Base-by-base conservation (phyloP, 1,140 invertebrate genomes). In the Cataglyphis hispanica region DNA sequence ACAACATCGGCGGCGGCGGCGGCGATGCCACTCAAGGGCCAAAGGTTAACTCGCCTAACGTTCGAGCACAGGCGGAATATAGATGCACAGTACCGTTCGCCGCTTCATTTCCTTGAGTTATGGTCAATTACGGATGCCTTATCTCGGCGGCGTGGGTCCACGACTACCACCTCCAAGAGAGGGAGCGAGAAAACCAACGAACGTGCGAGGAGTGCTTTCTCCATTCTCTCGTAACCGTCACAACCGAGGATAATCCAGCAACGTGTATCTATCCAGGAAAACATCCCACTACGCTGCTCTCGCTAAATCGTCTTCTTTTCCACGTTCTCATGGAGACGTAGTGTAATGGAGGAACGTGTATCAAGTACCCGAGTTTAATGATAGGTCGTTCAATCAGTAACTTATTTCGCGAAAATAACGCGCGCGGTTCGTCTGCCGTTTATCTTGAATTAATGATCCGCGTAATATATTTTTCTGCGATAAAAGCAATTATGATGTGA, bases 51-150 rank as follows among this genome's bases (percentile, higher is more conserved):
- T 92, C 86, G 75, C 69, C 85, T 78, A 89, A 91, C 87, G 90
- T 91, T 86, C 70, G 64, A 88, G 83, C 69, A 69, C 70, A 87
- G 56, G 85, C 69, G 81, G 81, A 86, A 90, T 91, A 91, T 91
- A 90, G 89, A 88, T 88, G 84, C 86, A 88, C 80, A 77, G 87
- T 92, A 92, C 90, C 92, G 91, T 92, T 91, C 88, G 87, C 88
- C 87, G 90, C 87, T 92, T 92, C 90, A 92, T 92, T 92, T 92
- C 91, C 91, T 87, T 90, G 91, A 92, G 90, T 91, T 91, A 92
- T 91, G 91, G 86, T 91, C 91, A 91, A 92, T 92, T 91, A 92
- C 87, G 80, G 61, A 61, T 88, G 89, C 56, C 87, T 91, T 89
- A 89, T 91, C 89, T 91, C 72, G 75, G 37, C 81, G 64, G 84